Percentiles rank a stretch among this genome's conserved stretches.
Evolutionary conservation across 1,140 invertebrate genomes (phyloP).

Genomic region (Frieseomelitta varia): DNA sequence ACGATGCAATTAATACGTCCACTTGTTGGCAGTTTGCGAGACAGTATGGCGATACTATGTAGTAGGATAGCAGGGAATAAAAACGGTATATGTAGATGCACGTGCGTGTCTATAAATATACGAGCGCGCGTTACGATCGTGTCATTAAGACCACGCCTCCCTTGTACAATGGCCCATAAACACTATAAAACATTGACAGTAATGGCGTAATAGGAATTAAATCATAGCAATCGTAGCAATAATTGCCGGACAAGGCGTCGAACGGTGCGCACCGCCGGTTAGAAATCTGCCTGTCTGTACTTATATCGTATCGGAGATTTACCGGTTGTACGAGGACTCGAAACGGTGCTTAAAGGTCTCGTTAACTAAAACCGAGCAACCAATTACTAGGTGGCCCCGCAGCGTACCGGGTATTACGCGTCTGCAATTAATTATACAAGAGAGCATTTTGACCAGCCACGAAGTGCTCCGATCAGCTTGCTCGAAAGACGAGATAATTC

Average conservation of each 20-base stretch:
- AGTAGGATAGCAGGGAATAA: no score
- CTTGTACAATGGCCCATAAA: conserved; percentile 40
- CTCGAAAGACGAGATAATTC: conserved; percentile 28
- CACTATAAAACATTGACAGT: conserved; percentile 31
- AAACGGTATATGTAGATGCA: conserved; percentile 11
- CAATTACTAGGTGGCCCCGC: conserved; percentile 62
- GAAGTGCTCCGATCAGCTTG: not conserved
- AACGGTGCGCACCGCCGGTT: conserved; percentile 16
- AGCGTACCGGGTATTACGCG: conserved; percentile 58
- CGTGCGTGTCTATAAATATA: conserved; percentile 25
- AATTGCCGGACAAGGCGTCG: conserved; percentile 47
- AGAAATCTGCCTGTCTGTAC: conserved; percentile 2
- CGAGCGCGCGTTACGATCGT: conserved; percentile 3
- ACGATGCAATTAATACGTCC: conserved; percentile 5
- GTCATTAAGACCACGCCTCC: conserved; percentile 33
- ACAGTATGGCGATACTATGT: not conserved
- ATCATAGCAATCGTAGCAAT: conserved; percentile 52
- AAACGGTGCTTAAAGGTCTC: conserved; percentile 59
- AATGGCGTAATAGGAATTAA: conserved; percentile 57
- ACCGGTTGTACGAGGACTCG: conserved; percentile 39
- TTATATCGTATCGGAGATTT: conserved; percentile 42
- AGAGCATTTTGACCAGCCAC: conserved; percentile 4
- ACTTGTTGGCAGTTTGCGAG: not conserved
- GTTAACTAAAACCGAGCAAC: conserved; percentile 66
- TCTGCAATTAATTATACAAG: conserved; percentile 63